Percentiles rank a stretch among this genome's conserved stretches.
Evolutionary conservation across 2,888 invertebrate species (phyloP).

Genomic region (Mesochorus sp.): DNA sequence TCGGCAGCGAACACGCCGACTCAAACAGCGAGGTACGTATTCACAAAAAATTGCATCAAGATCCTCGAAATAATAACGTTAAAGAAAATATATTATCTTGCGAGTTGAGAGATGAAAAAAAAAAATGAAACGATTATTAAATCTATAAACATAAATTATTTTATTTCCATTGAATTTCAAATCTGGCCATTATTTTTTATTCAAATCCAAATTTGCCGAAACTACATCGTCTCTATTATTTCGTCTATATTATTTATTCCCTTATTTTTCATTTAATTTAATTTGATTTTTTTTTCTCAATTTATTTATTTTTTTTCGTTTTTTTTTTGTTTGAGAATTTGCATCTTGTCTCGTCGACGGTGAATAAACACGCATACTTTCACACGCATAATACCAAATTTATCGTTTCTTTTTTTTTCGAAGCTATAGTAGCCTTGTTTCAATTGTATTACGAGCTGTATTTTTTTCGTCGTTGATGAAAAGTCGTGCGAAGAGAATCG

Average conservation of each 20-base stretch:
- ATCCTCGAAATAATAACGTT: conserved; percentile 37
- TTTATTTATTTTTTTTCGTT: conserved; percentile 3
- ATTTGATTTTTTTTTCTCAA: background rate
- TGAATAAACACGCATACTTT: conserved; percentile 26
- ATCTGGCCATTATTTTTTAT: conserved; percentile 51
- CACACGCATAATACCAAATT: background rate
- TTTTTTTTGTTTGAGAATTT: conserved; percentile 50
- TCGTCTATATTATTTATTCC: conserved; percentile 53
- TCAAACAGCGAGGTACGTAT: conserved; percentile 89
- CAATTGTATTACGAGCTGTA: background rate
- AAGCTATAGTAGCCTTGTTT: background rate
- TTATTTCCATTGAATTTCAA: conserved; percentile 2
- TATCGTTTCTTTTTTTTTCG: background rate
- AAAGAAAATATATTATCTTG: conserved; percentile 15
- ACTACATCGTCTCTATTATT: conserved; percentile 57
- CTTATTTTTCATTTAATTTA: conserved; percentile 20
- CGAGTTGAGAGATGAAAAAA: conserved; percentile 53
- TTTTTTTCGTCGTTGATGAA: conserved; percentile 31
- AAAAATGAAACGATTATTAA: conserved; percentile 36
- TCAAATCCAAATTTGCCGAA: conserved; percentile 59
- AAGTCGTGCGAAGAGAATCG: conserved; percentile 38
- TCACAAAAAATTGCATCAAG: conserved; percentile 10
- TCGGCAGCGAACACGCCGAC: conserved; percentile 94
- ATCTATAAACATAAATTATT: background rate
- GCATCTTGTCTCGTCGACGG: conserved; percentile 52